Evolutionary conservation across 2,888 invertebrate species (phyloP), one percentile per base, ranked within the genome.

Genomic region (Gerosis bhagava): DNA sequence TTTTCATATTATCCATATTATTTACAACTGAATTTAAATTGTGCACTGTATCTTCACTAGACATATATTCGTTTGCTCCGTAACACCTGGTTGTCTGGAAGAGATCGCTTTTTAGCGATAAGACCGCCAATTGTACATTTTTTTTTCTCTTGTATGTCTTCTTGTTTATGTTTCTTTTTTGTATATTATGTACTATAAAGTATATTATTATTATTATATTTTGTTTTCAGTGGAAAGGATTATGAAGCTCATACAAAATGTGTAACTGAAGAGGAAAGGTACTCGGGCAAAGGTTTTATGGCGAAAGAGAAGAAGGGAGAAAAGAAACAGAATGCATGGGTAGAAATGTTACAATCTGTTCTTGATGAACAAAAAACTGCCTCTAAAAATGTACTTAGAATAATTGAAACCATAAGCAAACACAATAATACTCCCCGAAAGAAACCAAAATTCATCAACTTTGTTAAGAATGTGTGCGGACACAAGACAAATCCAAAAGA

Each of bases 361-460:
- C 73, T 94, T 11, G 90, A 91, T 19, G 91, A 90, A 53, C 89
- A 91, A 28, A 70, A 74, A 19, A 81, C 82, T 61, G 77, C 93
- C 15, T 89, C 91, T 3, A 84, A 87, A 0, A 83, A 90, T 29
- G 88, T 94, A 10, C 86, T 90, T 36, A 87, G 84, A 44, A 84
- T 95, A 24, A 90, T 97, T 25, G 91, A 94, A 56, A 90, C 86
- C 3, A 89, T 97, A 36, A 92, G 93, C 41, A 91, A 90, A 40
- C 91, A 92, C 66, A 93, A 93, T 26, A 97, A 97, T 70, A 94
- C 97, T 58, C 97, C 97, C 3, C 90, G 96, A 13, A 97, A 97
- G 76, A 95, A 95, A 73, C 89, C 90, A 0, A 97, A 96, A 71
- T 97, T 97, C 68, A 74, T 94, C 59, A 95, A 95, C 73, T 95